Base-by-base conservation (phyloP, 2,888 invertebrate species). In the Flexamia atlantica region DNA sequence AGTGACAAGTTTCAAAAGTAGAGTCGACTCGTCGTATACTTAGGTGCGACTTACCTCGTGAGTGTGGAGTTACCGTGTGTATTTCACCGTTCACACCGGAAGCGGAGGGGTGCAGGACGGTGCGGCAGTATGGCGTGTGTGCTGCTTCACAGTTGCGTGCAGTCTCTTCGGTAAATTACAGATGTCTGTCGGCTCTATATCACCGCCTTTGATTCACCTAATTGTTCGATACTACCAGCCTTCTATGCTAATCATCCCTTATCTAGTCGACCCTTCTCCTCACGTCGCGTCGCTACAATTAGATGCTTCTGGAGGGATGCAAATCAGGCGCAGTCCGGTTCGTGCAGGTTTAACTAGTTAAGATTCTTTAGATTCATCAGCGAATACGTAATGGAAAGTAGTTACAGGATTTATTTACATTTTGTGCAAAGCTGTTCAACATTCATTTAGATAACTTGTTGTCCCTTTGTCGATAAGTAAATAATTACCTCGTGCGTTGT, bases 161-260 rank as follows among this genome's bases (percentile, higher is more conserved):
- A 23, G 53, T 2, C 23, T 7, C 20, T 23, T 53, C n/a, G 53
- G 53, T 53, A 53, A 53, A 53, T 53, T 53, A 53, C 7, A 79
- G 53, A 76, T 76, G 76, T 76, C 30, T 76, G 14, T 53, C 20
- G 12, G 30, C 64, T 30, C 64, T 64, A 64, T 64, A 64, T 64
- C 64, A 64, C 64, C 30, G 30, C 20, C 64, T 64, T 64, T 64
- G 64, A 64, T 64, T 64, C 64, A 25, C 64, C 64, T 64, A 64
- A 64, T 64, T 64, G 64, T 64, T 30, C 64, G 64, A 64, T 64
- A 64, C 64, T 64, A 12, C 64, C 64, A 25, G 64, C 30, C 64
- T 64, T 64, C 20, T 30, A 64, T 64, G 64, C 64, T 64, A 64
- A 64, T 64, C 28, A 64, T 64, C 14, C 23, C 64, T 64, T 64